Percentiles rank a stretch among this genome's conserved stretches.
phyloP scores from a whole-genome alignment of 2,888 invertebrate genomes.

The Oscheius onirici region DNA sequence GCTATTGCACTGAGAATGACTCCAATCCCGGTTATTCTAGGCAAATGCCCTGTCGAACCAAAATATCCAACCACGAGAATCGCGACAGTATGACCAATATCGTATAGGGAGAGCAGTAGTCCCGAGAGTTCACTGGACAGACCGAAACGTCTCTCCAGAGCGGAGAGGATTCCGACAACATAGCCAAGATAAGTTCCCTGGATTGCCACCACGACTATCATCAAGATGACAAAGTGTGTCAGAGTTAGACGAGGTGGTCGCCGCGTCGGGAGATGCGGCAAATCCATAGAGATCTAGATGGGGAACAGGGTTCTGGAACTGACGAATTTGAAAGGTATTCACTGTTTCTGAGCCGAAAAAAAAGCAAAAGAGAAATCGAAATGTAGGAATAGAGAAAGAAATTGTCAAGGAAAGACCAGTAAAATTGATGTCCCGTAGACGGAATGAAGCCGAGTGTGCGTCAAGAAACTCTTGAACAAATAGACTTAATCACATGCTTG shows the following conservation, averaged over 20 bases:
- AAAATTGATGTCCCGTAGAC: no score
- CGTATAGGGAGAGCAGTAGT: conserved; percentile 59
- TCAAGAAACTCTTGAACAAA: no score
- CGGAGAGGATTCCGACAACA: conserved; percentile 58
- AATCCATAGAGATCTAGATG: not conserved
- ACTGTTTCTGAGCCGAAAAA: no score
- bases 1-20: conserved; percentile 56
- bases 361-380: no score
- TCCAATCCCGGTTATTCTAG: conserved; percentile 62
- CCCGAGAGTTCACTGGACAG: conserved; percentile 54
- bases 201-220: conserved; percentile 56
- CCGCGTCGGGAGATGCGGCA: conserved; percentile 36
- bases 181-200: conserved; percentile 61
- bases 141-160: conserved; percentile 55
- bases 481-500: no score
- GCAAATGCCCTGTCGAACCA: conserved; percentile 57
- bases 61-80: conserved; percentile 63
- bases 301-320: not conserved
- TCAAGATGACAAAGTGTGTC: conserved; percentile 52
- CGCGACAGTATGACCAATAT: conserved; percentile 62
- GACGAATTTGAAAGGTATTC: no score
- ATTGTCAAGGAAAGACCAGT: no score
- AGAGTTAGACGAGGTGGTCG: conserved; percentile 35
- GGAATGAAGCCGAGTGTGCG: no score
- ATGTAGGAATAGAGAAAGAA: no score